Conservation (phyloP, 1,140 invertebrate species). For the Anagrus nilaparvatae region DNA sequence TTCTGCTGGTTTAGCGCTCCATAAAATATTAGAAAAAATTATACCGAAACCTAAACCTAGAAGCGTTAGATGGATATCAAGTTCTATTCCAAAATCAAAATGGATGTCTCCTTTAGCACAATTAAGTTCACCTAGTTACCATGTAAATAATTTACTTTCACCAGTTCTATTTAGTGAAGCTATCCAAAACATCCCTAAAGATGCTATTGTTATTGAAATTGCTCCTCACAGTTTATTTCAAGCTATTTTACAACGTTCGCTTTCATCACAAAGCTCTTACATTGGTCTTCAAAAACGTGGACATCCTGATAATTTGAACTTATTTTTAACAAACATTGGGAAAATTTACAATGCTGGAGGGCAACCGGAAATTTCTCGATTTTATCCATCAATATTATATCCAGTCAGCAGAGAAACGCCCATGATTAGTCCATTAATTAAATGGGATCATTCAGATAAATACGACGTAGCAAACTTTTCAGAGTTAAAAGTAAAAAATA, state of each 20-base stretch:
- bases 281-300: no score
- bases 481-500: conserved; percentile 42
- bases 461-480: conserved; percentile 52
- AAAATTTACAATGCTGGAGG: conserved; percentile 52
- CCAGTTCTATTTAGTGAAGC: conserved; percentile 76
- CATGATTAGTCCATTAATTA: conserved; percentile 55
- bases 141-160: conserved; percentile 76
- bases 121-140: conserved; percentile 73
- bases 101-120: conserved; percentile 60
- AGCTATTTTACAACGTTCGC: no score
- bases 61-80: conserved; percentile 67
- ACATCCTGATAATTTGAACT: conserved; percentile 59
- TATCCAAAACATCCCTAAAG: conserved; percentile 57
- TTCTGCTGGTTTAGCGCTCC: conserved; percentile 48
- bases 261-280: no score
- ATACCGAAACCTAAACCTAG: conserved; percentile 50
- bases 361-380: conserved; percentile 47
- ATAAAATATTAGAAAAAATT: conserved; percentile 57
- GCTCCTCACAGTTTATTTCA: no score
- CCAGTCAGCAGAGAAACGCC: conserved; percentile 59
- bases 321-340: conserved; percentile 61
- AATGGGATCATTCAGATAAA: conserved; percentile 80
- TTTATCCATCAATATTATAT: conserved; percentile 50
- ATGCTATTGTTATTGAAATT: conserved; percentile 61
- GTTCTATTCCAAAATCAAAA: conserved; percentile 60